These are phyloP conservation scores for Callosobruchus maculatus DNA, from an alignment of 2,888 invertebrate genomes.

Conservation along the genomic window DNA sequence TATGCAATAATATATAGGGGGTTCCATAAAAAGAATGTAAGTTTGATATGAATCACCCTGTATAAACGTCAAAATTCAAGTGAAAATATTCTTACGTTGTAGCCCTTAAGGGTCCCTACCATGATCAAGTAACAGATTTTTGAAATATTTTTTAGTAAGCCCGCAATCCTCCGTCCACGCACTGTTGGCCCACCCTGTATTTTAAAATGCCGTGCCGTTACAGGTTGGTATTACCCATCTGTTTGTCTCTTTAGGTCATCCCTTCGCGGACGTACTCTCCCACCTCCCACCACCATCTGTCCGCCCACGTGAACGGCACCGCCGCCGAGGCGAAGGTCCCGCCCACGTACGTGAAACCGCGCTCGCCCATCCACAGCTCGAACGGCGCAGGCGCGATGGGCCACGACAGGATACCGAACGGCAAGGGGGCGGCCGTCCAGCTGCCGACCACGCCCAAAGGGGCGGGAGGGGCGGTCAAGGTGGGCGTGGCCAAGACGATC, in stretches of 20 bases:
- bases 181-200: too few relatives aligned
- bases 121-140: too few relatives aligned
- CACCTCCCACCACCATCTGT: constrained; percentile 21
- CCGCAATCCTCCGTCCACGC: too few relatives aligned
- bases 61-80: too few relatives aligned
- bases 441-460: not conserved
- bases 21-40: too few relatives aligned
- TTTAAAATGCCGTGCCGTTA: too few relatives aligned
- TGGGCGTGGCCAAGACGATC: not conserved
- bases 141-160: too few relatives aligned
- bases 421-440: not conserved
- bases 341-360: constrained; percentile 59
- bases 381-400: constrained; percentile 53
- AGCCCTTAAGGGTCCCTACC: too few relatives aligned
- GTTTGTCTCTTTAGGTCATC: constrained; percentile 37
- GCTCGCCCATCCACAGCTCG: constrained; percentile 62
- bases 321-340: constrained; percentile 2
- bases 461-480: not conserved
- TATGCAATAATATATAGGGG: too few relatives aligned
- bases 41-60: too few relatives aligned
- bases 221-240: too few relatives aligned
- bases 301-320: constrained; percentile 14
- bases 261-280: constrained; percentile 59
- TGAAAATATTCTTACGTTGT: too few relatives aligned
- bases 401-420: constrained; percentile 53